Evolutionary conservation across 2,888 invertebrate genomes (phyloP).

Genomic region (Amphimallon solstitiale): DNA sequence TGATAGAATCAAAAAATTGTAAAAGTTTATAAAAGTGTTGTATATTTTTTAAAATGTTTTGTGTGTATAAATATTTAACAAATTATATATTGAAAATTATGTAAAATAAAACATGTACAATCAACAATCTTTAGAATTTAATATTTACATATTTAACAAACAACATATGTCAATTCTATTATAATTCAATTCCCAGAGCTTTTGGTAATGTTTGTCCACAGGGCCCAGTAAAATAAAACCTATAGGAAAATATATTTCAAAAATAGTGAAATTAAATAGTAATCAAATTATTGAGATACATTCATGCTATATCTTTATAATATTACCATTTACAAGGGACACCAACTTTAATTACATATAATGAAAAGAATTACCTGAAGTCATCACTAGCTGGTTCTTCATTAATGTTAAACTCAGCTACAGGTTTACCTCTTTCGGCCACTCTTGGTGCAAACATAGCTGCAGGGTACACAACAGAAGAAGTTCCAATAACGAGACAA

Average conservation of each 20-base stretch:
- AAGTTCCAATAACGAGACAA: conserved; percentile 86
- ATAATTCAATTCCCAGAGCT: conserved; percentile 51
- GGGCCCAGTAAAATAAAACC: conserved; percentile 58
- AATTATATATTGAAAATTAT: conserved; percentile 27
- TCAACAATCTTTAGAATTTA: not conserved
- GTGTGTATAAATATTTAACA: conserved; percentile 12
- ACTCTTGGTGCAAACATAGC: conserved; percentile 87
- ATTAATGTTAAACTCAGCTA: conserved; percentile 76
- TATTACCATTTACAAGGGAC: too few relatives aligned
- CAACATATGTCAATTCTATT: not conserved
- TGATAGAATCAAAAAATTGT: conserved; percentile 2
- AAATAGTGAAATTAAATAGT: not conserved
- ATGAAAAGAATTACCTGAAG: conserved; percentile 46
- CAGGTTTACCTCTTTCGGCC: conserved; percentile 76
- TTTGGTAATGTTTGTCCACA: conserved; percentile 59
- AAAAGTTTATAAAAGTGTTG: conserved; percentile 17
- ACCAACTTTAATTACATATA: too few relatives aligned
- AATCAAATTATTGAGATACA: too few relatives aligned
- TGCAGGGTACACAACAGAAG: conserved; percentile 88
- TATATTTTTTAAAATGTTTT: conserved; percentile 34
- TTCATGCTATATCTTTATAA: too few relatives aligned
- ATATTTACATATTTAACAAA: not conserved
- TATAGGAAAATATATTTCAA: conserved; percentile 41
- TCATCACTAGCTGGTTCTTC: conserved; percentile 54
- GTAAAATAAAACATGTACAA: conserved; percentile 32